Percentiles rank a stretch among this genome's conserved stretches.
Evolutionary conservation across 2,797 vertebrate genomes (phyloP).

Genomic region (Choloepus didactylus): DNA sequence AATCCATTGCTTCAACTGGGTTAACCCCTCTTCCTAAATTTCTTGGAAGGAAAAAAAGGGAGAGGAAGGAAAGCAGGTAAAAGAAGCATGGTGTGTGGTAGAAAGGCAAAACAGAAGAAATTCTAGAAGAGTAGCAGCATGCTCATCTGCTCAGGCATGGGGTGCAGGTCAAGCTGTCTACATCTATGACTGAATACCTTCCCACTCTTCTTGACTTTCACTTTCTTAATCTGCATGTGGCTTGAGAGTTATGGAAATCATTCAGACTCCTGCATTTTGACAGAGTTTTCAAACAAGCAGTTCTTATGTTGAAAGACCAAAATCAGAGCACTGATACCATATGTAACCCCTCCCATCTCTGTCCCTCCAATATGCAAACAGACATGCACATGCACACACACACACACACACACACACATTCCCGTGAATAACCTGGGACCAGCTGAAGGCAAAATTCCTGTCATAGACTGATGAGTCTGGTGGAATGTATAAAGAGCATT

Average conservation of each 20-base stretch:
- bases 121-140: rapidly evolving
- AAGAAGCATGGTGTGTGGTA: not conserved
- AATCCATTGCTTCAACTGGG: not conserved
- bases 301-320: conserved; percentile 54
- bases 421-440: not conserved
- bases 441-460: conserved; percentile 60
- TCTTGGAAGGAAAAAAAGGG: not conserved
- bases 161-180: not conserved
- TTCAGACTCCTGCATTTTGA: conserved; percentile 70
- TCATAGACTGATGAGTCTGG: conserved; percentile 60
- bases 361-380: not conserved
- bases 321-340: conserved; percentile 15
- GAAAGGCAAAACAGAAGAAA: not conserved
- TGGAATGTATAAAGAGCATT: conserved; percentile 60
- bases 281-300: conserved; percentile 78
- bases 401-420: rapidly evolving
- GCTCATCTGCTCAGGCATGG: rapidly evolving
- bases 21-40: not conserved
- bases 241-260: conserved; percentile 62
- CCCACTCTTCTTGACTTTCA: not conserved
- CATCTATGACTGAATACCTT: not conserved
- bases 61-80: not conserved
- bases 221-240: conserved; percentile 59
- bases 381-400: rapidly evolving
- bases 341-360: not conserved